A percentile compares a stretch with the other conserved stretches of the same genome.
phyloP scores from a whole-genome alignment of 1,140 invertebrate species.

The Geopemphigus sp. region DNA sequence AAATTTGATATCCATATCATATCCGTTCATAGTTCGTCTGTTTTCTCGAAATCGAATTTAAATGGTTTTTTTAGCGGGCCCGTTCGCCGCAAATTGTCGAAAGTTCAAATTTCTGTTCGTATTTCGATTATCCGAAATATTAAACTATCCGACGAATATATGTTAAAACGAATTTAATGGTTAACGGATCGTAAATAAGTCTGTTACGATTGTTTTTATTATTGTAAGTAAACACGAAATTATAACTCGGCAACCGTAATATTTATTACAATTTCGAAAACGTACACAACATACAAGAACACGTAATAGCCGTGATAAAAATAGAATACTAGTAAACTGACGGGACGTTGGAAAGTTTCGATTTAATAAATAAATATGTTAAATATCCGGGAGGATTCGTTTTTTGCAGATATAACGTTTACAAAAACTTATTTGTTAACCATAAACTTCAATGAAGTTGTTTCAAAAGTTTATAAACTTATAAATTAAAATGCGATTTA shows the following conservation, averaged over 20 bases:
- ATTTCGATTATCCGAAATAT: too few relatives aligned
- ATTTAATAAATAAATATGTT: background rate
- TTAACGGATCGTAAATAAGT: background rate
- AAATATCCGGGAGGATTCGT: background rate
- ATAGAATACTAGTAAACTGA: background rate
- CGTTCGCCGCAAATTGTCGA: too few relatives aligned
- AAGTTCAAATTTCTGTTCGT: too few relatives aligned
- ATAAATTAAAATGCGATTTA: background rate
- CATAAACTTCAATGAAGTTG: constrained; percentile 9
- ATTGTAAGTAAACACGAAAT: too few relatives aligned
- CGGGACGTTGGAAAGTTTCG: background rate
- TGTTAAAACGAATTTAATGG: too few relatives aligned
- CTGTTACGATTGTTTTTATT: background rate
- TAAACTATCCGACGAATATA: too few relatives aligned
- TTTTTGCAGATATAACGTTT: background rate
- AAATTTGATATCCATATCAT: too few relatives aligned
- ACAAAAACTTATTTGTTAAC: constrained; percentile 7
- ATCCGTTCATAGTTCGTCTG: too few relatives aligned
- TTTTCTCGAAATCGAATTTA: too few relatives aligned
- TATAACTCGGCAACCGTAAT: background rate
- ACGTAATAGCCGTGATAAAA: background rate
- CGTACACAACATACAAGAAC: too few relatives aligned
- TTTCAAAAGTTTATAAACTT: constrained; percentile 29
- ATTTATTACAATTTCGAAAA: background rate
- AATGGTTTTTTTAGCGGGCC: too few relatives aligned